Evolutionary conservation across 2,113 vertebrate genomes (phyloP).

Genomic region (Haemorhous mexicanus): DNA sequence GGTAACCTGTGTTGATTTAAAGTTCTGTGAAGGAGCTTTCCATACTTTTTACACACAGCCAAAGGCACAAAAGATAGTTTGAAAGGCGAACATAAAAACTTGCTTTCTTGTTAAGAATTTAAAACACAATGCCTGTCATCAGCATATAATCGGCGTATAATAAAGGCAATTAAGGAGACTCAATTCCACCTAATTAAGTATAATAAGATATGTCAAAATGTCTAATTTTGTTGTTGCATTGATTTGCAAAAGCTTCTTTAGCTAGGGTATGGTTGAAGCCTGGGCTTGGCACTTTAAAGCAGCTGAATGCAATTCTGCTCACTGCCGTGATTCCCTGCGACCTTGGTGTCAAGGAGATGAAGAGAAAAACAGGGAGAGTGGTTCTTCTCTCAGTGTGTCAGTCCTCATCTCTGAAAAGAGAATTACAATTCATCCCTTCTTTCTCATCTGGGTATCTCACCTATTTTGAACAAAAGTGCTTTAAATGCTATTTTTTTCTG

Average conservation of each 20-base stretch:
- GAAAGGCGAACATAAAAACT: neutral
- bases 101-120: neutral
- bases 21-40: neutral
- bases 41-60: neutral
- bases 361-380: neutral
- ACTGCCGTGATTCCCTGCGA: neutral
- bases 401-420: neutral
- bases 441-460: neutral
- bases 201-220: neutral
- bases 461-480: neutral
- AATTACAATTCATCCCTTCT: neutral
- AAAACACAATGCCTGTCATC: neutral
- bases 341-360: slow-evolving; percentile 30
- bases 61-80: neutral
- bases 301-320: neutral
- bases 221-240: neutral
- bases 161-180: neutral
- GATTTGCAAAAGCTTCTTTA: neutral
- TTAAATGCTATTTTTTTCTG: neutral
- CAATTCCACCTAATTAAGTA: neutral
- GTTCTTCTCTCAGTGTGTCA: neutral
- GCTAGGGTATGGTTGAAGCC: neutral
- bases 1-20: neutral
- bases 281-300: neutral
- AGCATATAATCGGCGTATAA: neutral